Percentiles rank a stretch among this genome's conserved stretches.
These are phyloP conservation scores for Penaeus vannamei DNA, from an alignment of 1,140 invertebrate species.

Conservation along the genomic window DNA sequence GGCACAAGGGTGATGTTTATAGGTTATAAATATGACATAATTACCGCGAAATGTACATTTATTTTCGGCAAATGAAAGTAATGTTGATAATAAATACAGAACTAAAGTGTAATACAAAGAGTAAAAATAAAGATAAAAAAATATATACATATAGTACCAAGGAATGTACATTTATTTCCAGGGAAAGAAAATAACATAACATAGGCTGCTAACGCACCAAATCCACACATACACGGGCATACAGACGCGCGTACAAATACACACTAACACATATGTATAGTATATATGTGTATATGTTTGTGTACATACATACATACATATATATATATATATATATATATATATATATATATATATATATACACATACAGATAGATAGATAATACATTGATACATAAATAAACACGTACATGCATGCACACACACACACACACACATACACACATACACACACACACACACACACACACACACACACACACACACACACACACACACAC, in stretches of 20 bases:
- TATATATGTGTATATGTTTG: constrained; percentile 35
- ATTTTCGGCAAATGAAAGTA: too few species aligned
- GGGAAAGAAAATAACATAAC: too few species aligned
- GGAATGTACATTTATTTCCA: too few species aligned
- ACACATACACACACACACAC: constrained; percentile 11
- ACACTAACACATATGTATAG: constrained; percentile 37
- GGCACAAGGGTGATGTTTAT: too few species aligned
- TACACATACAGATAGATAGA: not conserved
- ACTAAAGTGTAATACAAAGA: too few species aligned
- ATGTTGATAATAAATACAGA: too few species aligned
- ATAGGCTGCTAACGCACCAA: too few species aligned
- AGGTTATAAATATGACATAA: too few species aligned
- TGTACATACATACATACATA: constrained; percentile 24
- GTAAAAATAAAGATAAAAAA: too few species aligned
- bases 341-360: not conserved
- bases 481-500: not conserved
- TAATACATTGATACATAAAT: constrained; percentile 22
- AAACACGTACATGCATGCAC: constrained; percentile 16
- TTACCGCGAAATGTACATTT: too few species aligned
- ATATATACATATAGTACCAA: too few species aligned
- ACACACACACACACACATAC: constrained; percentile 22
- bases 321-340: constrained; percentile 40
- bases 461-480: not conserved
- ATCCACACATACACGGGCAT: not conserved
- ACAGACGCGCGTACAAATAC: constrained; percentile 19